Evolutionary conservation across 2,113 vertebrate species (phyloP), one percentile per base, ranked within the genome.

Genomic region (Bagarius yarrelli): DNA sequence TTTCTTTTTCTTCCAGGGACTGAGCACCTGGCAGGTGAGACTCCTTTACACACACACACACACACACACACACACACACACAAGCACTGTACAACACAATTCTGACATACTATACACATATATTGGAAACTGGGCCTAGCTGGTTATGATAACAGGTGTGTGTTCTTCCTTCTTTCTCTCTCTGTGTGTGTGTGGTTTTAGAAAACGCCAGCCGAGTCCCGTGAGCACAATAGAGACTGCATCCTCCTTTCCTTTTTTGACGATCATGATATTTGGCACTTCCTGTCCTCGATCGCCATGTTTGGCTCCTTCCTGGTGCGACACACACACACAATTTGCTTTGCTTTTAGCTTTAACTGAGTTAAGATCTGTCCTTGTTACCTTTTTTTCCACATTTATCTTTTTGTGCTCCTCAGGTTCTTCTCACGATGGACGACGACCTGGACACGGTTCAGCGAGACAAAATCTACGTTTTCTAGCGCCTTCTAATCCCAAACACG

Each of bases 1-100:
- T 63, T 99, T 95, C 88, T 99, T 99, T 94, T 99, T 99, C 93
- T 99, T 98, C 92, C 98, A 99, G 91, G 98, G 98, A 21, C 96
- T 99, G 81, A 99, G 97, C 90, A 99, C 97, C 63, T 99, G 98
- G 98, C 96, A 99, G 96, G 98, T 99, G 59, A 92, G 94, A 1
- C 0, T 3, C 70, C 1, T 76, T 34, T 16, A 40, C 40, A 16
- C 36, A 44, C 63, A 27, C 27, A 52, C 73, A 66, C 79, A 64
- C 61, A 53, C 47, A 36, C 0, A 23, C 57, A 9, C 79, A 64
- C 4, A 64, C 52, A 15, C 55, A 59, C 59, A 30, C n/a, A 34
- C 40, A n/a, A n/a, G n/a, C 25, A 25, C 30, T 63, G 1, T 21
- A 73, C n/a, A n/a, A n/a, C n/a, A n/a, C n/a, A n/a, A n/a, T n/a